Percentiles rank a stretch among this genome's conserved stretches.
Conservation (phyloP, 2,888 invertebrate species). For the Seladonia tumulorum region DNA sequence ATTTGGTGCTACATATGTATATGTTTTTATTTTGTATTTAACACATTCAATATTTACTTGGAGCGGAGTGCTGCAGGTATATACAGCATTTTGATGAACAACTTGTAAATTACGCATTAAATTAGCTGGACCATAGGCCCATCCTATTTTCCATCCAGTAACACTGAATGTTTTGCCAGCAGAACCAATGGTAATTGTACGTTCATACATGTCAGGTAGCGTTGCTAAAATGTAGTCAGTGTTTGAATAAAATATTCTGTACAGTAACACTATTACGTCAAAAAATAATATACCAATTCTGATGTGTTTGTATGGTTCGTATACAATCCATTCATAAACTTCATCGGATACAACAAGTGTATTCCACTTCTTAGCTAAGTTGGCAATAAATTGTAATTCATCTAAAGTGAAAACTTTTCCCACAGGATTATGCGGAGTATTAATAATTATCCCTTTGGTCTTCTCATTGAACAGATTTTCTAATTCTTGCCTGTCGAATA, state of each 20-base stretch:
- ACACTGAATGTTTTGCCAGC: conserved; percentile 99
- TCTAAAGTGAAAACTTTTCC: conserved; percentile 93
- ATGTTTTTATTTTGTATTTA: neutral
- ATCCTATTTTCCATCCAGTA: conserved; percentile 98
- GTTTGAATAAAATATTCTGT: conserved; percentile 1
- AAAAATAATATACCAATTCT: conserved; percentile 90
- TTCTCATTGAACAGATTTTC: conserved; percentile 91
- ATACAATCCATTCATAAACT: conserved; percentile 99
- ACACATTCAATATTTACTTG: conserved; percentile 85
- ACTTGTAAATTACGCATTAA: conserved; percentile 93
- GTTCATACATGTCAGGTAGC: conserved; percentile 98
- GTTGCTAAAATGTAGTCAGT: conserved; percentile 87
- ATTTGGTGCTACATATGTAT: neutral
- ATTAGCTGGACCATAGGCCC: conserved; percentile 95
- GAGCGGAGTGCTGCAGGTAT: conserved; percentile 95
- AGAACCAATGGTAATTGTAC: conserved; percentile 98
- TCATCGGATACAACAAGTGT: conserved; percentile 97
- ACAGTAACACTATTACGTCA: neutral
- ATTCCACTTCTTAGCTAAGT: conserved; percentile 96
- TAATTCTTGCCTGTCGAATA: conserved; percentile 93
- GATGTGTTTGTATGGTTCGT: conserved; percentile 92
- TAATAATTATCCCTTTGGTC: conserved; percentile 98
- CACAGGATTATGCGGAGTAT: conserved; percentile 98
- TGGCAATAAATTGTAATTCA: conserved; percentile 92
- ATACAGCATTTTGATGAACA: conserved; percentile 97